Evolutionary conservation across 2,113 vertebrate species (phyloP).

Genomic region (Apus apus): DNA sequence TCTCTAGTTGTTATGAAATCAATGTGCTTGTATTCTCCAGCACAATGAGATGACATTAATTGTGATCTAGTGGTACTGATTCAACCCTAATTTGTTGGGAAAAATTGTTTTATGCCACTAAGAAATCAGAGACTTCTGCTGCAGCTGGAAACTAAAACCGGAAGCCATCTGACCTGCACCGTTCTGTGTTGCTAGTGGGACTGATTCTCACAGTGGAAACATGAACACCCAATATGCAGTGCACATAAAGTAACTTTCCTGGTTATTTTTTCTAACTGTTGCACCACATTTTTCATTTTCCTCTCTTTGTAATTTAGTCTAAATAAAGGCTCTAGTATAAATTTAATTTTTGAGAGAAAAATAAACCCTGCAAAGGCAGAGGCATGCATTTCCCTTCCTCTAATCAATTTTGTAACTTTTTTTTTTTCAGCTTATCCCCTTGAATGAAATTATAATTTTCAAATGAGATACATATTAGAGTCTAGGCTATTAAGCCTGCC

Average conservation of each 20-base stretch:
- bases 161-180: background rate
- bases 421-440: background rate
- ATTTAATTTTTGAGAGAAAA: slow-evolving; percentile 20
- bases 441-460: slow-evolving; percentile 18
- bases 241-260: slow-evolving; percentile 23
- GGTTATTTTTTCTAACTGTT: slow-evolving; percentile 11
- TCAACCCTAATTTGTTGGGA: background rate
- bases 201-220: background rate
- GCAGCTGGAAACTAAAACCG: background rate
- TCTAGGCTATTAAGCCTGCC: background rate
- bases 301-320: background rate
- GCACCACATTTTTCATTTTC: slow-evolving; percentile 21
- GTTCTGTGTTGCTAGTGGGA: background rate
- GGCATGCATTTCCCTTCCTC: background rate
- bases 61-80: background rate
- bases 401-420: slow-evolving; percentile 1
- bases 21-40: background rate
- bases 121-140: background rate
- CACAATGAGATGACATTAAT: background rate
- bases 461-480: background rate
- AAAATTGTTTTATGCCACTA: background rate
- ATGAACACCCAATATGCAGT: slow-evolving; percentile 7
- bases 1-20: background rate
- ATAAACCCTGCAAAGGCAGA: background rate
- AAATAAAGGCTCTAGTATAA: slow-evolving; percentile 37